Conservation (phyloP, 2,113 vertebrate genomes). For the Noturus placidus region DNA sequence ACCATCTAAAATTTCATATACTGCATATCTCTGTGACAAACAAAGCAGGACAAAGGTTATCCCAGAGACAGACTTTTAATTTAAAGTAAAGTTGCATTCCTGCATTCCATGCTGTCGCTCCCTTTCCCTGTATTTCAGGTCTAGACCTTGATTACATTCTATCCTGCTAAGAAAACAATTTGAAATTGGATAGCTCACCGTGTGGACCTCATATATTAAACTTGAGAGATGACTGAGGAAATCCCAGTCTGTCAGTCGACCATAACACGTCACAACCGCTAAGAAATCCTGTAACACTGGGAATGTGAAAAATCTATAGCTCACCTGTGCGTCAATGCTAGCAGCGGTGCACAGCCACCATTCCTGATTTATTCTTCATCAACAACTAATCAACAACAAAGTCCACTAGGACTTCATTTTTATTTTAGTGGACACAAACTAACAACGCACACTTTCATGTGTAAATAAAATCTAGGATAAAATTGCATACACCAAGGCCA, state of each 20-base stretch:
- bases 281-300: no score
- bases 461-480: background rate
- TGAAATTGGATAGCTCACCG: background rate
- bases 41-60: background rate
- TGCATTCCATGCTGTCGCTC: background rate
- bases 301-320: background rate
- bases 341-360: background rate
- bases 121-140: background rate
- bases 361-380: background rate
- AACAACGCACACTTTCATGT: background rate
- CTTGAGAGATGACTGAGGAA: background rate
- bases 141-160: background rate
- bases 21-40: background rate
- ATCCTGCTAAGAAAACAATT: conserved; percentile 1
- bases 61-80: background rate
- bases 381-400: background rate
- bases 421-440: background rate
- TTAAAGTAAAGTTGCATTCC: background rate
- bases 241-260: background rate
- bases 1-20: background rate
- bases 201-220: background rate
- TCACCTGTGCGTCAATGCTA: background rate
- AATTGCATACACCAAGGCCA: background rate
- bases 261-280: background rate
- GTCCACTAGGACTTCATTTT: background rate